Conservation (phyloP, 1,140 invertebrate species). For the Hestina assimilis region DNA sequence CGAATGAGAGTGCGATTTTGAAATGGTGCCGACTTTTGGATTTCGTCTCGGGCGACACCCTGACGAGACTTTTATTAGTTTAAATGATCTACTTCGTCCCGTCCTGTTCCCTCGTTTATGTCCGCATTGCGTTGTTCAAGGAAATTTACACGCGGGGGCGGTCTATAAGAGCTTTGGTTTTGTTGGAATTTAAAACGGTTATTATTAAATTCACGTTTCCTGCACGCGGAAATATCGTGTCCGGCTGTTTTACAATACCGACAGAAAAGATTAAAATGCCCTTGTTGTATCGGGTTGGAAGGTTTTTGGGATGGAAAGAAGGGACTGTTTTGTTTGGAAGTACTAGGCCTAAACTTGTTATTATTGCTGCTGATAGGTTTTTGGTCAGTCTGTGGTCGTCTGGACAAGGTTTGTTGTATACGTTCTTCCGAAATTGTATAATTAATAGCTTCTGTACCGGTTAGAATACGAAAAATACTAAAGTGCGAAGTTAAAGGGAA, state of each 20-base stretch:
- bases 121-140: background rate
- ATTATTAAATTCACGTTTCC: background rate
- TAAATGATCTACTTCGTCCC: background rate
- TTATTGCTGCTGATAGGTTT: background rate
- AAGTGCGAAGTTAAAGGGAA: too few relatives aligned
- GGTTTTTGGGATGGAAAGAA: background rate
- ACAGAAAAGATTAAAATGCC: background rate
- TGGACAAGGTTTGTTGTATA: background rate
- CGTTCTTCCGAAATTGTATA: background rate
- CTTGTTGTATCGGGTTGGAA: background rate
- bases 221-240: background rate
- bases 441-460: background rate
- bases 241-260: background rate
- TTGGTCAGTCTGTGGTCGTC: background rate
- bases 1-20: too few relatives aligned
- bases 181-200: background rate
- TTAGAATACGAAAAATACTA: too few relatives aligned
- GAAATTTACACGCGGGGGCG: background rate
- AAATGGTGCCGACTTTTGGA: background rate
- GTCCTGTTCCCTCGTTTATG: background rate
- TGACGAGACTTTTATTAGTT: background rate
- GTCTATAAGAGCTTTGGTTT: background rate
- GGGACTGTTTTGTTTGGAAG: background rate
- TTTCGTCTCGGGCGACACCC: background rate
- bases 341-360: too few relatives aligned